Base-by-base conservation (phyloP, 2,888 invertebrate species). In the Criorhina ranunculi region DNA sequence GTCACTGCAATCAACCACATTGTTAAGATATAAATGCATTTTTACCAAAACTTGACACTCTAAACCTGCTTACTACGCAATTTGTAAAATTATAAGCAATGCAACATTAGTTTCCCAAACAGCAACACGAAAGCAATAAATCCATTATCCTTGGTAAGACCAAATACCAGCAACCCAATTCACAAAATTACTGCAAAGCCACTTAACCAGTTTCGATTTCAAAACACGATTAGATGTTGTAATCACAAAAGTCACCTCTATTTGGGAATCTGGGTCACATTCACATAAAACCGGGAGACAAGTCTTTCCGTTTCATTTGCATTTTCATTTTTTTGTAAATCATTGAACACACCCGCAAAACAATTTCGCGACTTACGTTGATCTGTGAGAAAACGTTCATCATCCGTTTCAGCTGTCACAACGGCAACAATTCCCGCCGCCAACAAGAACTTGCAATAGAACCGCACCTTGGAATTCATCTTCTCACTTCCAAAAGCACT, bases 41-140 rank as follows among this genome's bases (percentile, higher is more conserved):
- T n/a, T n/a, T n/a, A n/a, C 33, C 51, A 70, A 70, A 76, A 82
- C 82, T 82, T 82, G 82, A 82, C 76, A 81, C 72, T 72, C 72
- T 55, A 55, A 35, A 42, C 49, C 60, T 6, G 12, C 42, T 51
- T 46, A 5, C 31, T 33, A 8, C 55, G 40, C 15, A 31, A 55
- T 4, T 29, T 31, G 11, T 4, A 24, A 24, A 24, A 4, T 4
- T 24, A 4, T 4, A 24, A 4, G 24, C 24, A 24, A 4, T 4
- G 4, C 24, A 24, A 4, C 24, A 24, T 1, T 24, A 24, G 24
- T 24, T 24, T 24, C 24, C 24, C 24, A 24, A 24, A 24, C 4
- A 24, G 24, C 24, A 24, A 24, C 24, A 24, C 24, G 4, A 24
- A 24, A 31, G 42, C n/a, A 44, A 2, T 9, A 5, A 1, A 7